Evolutionary conservation across 2,797 vertebrate genomes (phyloP).

Genomic region (Sternotherus odoratus): DNA sequence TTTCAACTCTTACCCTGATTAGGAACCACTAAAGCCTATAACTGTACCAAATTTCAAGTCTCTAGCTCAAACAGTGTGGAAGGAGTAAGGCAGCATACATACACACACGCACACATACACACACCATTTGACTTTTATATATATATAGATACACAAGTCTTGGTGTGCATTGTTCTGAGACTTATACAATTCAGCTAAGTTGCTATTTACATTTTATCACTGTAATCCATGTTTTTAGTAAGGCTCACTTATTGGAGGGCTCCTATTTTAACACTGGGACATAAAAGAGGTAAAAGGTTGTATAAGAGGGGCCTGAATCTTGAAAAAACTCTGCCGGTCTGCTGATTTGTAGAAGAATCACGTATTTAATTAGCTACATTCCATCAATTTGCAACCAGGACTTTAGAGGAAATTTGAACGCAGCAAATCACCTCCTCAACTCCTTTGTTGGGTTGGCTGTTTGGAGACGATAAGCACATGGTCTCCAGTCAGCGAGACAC

Average conservation of each 20-base stretch:
- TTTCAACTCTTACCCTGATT: too few species aligned
- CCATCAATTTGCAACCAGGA: background rate
- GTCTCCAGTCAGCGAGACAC: accelerated
- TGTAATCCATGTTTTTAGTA: background rate
- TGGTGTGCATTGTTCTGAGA: background rate
- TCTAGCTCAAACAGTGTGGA: too few species aligned
- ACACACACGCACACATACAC: too few species aligned
- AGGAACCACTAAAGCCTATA: too few species aligned
- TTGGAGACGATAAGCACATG: background rate
- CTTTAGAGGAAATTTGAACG: background rate
- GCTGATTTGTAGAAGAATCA: background rate
- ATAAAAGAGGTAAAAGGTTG: background rate
- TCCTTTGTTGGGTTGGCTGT: background rate
- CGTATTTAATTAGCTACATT: background rate
- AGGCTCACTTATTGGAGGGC: background rate
- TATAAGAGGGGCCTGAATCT: background rate
- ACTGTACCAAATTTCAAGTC: too few species aligned
- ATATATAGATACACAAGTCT: too few species aligned
- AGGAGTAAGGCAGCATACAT: too few species aligned
- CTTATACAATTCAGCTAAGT: background rate
- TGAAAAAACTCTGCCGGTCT: background rate
- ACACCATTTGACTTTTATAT: too few species aligned
- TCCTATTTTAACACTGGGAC: background rate
- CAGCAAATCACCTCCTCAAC: background rate
- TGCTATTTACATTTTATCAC: background rate